Evolutionary conservation across 2,797 vertebrate genomes (phyloP).

Genomic region (Coendou prehensilis): DNA sequence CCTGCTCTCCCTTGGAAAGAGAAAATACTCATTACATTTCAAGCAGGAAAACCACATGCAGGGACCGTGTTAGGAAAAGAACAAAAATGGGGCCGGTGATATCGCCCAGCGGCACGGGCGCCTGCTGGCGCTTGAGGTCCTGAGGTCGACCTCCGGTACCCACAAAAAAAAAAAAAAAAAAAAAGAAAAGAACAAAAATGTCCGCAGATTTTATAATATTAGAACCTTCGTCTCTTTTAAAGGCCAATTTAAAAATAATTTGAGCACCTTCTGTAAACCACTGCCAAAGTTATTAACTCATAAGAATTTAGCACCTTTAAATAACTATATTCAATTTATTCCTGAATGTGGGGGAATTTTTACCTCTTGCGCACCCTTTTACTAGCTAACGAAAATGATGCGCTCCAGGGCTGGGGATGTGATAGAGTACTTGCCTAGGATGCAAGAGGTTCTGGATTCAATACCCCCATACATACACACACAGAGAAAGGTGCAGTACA

Average conservation of each 20-base stretch:
- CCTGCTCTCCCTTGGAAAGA: slow-evolving; percentile 91
- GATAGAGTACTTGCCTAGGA: background rate
- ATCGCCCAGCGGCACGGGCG: no score
- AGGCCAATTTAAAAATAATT: slow-evolving; percentile 59
- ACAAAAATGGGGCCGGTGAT: no score
- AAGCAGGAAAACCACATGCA: slow-evolving; percentile 24
- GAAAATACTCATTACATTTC: slow-evolving; percentile 38
- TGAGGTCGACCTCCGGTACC: no score
- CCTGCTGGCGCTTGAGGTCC: no score
- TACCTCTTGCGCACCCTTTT: slow-evolving; percentile 4
- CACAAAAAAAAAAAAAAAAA: slow-evolving; percentile 60
- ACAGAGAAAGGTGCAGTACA: background rate
- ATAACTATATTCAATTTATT: slow-evolving; percentile 68
- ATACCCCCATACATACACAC: background rate
- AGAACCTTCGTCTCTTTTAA: background rate
- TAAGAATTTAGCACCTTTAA: slow-evolving; percentile 54
- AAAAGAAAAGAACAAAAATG: slow-evolving; percentile 15
- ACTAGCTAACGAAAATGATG: slow-evolving; percentile 47
- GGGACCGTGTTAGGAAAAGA: background rate
- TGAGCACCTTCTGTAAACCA: slow-evolving; percentile 35
- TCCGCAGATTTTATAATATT: slow-evolving; percentile 33
- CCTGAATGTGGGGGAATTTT: slow-evolving; percentile 25
- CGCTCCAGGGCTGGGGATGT: background rate
- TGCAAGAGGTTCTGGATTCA: background rate
- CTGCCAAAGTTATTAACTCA: background rate